Percentiles rank a stretch among this genome's conserved stretches.
Evolutionary conservation across 2,113 vertebrate genomes (phyloP).

Genomic region (Arizona elegans): DNA sequence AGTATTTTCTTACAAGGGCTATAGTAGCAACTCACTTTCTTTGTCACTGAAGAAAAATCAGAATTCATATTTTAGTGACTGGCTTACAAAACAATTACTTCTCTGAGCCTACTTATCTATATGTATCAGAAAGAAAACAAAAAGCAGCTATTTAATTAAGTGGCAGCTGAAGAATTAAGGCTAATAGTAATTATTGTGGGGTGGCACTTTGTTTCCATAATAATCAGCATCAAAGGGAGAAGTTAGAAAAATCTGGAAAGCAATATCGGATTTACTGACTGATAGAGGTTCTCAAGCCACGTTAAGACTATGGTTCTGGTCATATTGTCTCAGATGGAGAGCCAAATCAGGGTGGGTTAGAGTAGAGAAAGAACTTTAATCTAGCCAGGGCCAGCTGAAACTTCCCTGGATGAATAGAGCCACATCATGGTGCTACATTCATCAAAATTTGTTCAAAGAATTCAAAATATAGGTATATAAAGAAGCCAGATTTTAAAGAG

Average conservation of each 20-base stretch:
- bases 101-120: slow-evolving; percentile 39
- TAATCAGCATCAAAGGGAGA: background rate
- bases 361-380: background rate
- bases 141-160: slow-evolving; percentile 61
- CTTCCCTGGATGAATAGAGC: background rate
- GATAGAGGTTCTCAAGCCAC: background rate
- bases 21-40: slow-evolving; percentile 37
- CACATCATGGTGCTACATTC: background rate
- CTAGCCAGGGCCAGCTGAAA: background rate
- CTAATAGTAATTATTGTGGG: slow-evolving; percentile 38
- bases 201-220: slow-evolving; percentile 30
- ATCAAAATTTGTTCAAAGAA: background rate
- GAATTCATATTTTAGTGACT: slow-evolving; percentile 50
- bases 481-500: background rate
- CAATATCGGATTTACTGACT: background rate
- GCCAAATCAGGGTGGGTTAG: background rate
- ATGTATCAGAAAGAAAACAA: slow-evolving; percentile 22
- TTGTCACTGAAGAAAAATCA: slow-evolving; percentile 37
- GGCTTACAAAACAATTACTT: slow-evolving; percentile 54
- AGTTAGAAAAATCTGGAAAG: background rate
- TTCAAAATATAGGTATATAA: background rate
- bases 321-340: background rate
- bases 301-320: background rate
- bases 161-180: slow-evolving; percentile 57
- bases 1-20: slow-evolving; percentile 17